Percentiles rank a stretch among this genome's conserved stretches.
Conservation (phyloP, 2,113 vertebrate genomes). For the Dasypus novemcinctus region DNA sequence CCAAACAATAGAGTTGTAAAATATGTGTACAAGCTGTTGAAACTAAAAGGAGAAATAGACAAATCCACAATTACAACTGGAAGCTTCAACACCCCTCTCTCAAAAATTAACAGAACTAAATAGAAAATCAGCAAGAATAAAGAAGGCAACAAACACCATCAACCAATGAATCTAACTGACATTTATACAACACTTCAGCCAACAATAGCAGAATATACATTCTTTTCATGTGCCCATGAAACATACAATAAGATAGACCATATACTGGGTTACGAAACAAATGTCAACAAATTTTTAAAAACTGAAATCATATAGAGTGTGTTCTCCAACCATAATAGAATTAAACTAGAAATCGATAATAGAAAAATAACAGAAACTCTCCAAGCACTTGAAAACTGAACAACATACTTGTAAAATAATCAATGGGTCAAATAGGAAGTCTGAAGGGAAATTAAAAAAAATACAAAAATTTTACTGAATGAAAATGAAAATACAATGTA, state of each 20-base stretch:
- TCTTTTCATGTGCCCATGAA: too few relatives aligned
- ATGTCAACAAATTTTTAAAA: background rate
- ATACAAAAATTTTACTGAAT: background rate
- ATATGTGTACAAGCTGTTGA: background rate
- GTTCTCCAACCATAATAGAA: too few relatives aligned
- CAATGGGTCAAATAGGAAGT: background rate
- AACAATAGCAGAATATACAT: too few relatives aligned
- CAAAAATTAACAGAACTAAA: background rate
- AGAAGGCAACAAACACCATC: background rate
- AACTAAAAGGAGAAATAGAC: too few relatives aligned
- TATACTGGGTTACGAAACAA: too few relatives aligned
- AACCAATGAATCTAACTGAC: background rate
- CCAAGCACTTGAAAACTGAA: background rate
- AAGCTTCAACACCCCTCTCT: background rate
- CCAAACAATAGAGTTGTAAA: background rate
- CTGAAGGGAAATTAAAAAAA: background rate
- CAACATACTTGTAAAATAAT: background rate
- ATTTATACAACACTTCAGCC: background rate
- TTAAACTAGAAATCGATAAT: background rate
- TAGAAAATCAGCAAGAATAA: too few relatives aligned
- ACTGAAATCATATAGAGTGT: background rate
- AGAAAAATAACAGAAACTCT: background rate
- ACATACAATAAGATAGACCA: too few relatives aligned
- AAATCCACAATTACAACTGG: background rate
- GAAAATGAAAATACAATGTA: background rate